phyloP scores from a whole-genome alignment of 2,113 vertebrate species.

The Echinops telfairi region DNA sequence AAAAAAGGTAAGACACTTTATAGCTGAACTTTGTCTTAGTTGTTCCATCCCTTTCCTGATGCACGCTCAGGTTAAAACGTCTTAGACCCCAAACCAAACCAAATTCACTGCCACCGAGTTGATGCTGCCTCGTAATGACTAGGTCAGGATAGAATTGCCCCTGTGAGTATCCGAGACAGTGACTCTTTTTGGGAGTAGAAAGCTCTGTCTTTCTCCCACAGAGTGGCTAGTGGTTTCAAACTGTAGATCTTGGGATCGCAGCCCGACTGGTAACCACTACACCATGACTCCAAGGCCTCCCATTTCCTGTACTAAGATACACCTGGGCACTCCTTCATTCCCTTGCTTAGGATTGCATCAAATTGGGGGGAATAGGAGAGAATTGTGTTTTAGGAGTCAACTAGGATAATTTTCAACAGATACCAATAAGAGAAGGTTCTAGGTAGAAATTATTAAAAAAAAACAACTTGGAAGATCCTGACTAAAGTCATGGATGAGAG shows the following conservation, averaged over 20 bases:
- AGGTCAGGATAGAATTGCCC: no score
- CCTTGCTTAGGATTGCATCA: not conserved
- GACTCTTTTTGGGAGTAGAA: no score
- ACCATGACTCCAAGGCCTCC: no score
- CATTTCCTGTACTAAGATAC: not conserved
- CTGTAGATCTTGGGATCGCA: no score
- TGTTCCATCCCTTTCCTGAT: not conserved
- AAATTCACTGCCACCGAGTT: no score
- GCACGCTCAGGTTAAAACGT: not conserved
- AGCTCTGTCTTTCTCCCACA: no score
- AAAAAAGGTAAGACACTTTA: slow-evolving; percentile 64
- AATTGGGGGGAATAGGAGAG: not conserved
- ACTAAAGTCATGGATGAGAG: not conserved
- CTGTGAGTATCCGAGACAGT: no score
- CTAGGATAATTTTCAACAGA: not conserved
- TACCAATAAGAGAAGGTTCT: not conserved
- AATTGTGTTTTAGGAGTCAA: not conserved
- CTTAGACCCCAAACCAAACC: not conserved
- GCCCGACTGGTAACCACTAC: no score
- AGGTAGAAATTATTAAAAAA: not conserved
- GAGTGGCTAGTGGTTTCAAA: no score
- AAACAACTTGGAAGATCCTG: not conserved
- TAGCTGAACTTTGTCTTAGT: not conserved
- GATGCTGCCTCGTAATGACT: no score
- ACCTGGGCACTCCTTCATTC: not conserved